These are phyloP conservation scores for Spodoptera frugiperda DNA, from an alignment of 1,140 invertebrate species.

Conservation along the genomic window DNA sequence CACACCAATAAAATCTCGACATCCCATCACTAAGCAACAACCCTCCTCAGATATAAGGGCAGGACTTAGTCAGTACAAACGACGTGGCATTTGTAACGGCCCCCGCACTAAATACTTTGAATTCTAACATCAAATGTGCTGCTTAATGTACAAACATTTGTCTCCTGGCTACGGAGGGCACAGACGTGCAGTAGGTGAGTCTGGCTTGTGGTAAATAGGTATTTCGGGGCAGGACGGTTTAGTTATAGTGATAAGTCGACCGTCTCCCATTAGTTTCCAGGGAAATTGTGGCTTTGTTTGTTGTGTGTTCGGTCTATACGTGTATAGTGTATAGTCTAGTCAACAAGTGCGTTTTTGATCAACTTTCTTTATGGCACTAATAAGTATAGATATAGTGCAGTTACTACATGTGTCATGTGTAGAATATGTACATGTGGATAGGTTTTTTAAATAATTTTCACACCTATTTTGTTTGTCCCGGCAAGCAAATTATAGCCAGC, in stretches of 20 bases:
- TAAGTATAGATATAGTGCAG: too few relatives aligned
- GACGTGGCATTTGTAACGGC: constrained; percentile 37
- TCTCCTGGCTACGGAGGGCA: background rate
- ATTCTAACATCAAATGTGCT: constrained; percentile 15
- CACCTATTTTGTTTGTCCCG: too few relatives aligned
- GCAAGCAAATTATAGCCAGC: too few relatives aligned
- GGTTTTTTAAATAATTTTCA: too few relatives aligned
- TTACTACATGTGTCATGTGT: too few relatives aligned
- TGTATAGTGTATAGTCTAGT: too few relatives aligned
- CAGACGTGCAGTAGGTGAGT: background rate
- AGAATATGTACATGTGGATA: too few relatives aligned
- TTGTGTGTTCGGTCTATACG: too few relatives aligned
- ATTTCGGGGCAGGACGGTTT: background rate
- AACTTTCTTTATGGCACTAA: too few relatives aligned
- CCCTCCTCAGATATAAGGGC: constrained; percentile 8
- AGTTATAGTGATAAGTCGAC: background rate
- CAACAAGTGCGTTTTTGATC: too few relatives aligned
- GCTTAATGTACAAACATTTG: constrained; percentile 10
- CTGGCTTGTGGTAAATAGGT: background rate
- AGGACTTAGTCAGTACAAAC: constrained; percentile 33
- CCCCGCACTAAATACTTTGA: constrained; percentile 34
- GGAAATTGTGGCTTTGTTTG: too few relatives aligned
- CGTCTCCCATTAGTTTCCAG: too few relatives aligned
- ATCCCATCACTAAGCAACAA: background rate
- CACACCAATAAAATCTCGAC: background rate